Evolutionary conservation across 2,113 vertebrate genomes (phyloP).

Genomic region (Tangachromis dhanisi): DNA sequence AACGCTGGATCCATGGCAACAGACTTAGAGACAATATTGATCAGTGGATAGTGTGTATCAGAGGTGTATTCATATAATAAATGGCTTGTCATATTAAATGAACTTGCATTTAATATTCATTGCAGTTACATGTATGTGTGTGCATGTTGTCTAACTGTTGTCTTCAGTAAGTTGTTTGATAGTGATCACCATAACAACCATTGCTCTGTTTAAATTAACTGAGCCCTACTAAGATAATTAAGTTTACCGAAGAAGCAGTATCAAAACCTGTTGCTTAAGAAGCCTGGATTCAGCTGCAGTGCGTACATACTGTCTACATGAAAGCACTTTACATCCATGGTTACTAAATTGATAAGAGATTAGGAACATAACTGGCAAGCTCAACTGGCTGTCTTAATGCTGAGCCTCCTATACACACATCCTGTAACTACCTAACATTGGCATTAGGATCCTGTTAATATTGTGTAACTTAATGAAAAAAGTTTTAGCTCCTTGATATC

Average conservation of each 20-base stretch:
- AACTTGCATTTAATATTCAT: background rate
- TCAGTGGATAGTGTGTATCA: background rate
- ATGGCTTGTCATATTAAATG: background rate
- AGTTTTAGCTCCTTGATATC: background rate
- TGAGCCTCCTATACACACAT: background rate
- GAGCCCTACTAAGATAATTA: background rate
- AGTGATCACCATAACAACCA: slow-evolving; percentile 4
- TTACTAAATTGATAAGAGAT: background rate
- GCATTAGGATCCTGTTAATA: background rate
- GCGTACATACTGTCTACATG: background rate
- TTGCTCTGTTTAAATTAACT: background rate
- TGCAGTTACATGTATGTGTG: background rate
- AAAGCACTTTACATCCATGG: background rate
- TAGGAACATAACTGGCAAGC: background rate
- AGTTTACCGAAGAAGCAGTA: background rate
- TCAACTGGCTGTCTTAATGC: background rate
- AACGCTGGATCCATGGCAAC: background rate
- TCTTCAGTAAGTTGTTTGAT: background rate
- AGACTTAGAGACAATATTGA: background rate
- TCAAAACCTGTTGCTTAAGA: background rate
- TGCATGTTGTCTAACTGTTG: background rate
- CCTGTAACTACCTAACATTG: background rate
- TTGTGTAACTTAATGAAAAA: background rate
- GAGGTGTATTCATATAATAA: background rate
- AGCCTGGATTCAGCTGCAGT: background rate